Evolutionary conservation across 2,113 vertebrate genomes (phyloP).

Genomic region (Amazona vittata): DNA sequence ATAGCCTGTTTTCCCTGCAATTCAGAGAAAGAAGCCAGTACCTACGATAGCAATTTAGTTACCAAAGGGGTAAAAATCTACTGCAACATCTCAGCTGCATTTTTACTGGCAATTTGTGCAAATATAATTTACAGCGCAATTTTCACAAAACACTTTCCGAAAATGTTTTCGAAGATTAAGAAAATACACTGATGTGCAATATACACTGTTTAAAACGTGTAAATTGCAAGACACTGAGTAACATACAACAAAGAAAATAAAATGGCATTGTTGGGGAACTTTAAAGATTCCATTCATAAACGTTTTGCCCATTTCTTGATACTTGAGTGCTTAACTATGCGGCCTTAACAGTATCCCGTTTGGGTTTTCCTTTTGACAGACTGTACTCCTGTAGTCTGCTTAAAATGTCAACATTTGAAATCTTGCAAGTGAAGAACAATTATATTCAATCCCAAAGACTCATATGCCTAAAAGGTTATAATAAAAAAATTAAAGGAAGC

Average conservation of each 20-base stretch:
- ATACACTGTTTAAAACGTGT: neutral
- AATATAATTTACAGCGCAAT: neutral
- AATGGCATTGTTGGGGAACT: neutral
- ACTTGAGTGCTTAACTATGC: slow-evolving; percentile 44
- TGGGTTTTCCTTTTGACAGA: neutral
- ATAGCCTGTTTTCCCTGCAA: neutral
- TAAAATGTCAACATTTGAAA: neutral
- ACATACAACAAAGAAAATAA: neutral
- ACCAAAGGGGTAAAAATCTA: neutral
- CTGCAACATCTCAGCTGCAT: neutral
- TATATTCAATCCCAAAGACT: neutral
- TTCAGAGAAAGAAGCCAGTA: neutral
- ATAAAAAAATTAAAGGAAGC: slow-evolving; percentile 56
- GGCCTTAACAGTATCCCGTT: neutral
- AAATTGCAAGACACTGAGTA: neutral
- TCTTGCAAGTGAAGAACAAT: slow-evolving; percentile 9
- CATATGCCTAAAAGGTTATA: neutral
- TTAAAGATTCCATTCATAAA: neutral
- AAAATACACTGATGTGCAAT: neutral
- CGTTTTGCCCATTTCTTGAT: slow-evolving; percentile 13
- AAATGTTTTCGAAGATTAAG: neutral
- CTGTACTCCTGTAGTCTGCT: neutral
- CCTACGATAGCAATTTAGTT: neutral
- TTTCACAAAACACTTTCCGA: neutral
- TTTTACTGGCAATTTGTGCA: neutral